Evolutionary conservation across 2,888 invertebrate genomes (phyloP).

Genomic region (Dasypogon diadema): DNA sequence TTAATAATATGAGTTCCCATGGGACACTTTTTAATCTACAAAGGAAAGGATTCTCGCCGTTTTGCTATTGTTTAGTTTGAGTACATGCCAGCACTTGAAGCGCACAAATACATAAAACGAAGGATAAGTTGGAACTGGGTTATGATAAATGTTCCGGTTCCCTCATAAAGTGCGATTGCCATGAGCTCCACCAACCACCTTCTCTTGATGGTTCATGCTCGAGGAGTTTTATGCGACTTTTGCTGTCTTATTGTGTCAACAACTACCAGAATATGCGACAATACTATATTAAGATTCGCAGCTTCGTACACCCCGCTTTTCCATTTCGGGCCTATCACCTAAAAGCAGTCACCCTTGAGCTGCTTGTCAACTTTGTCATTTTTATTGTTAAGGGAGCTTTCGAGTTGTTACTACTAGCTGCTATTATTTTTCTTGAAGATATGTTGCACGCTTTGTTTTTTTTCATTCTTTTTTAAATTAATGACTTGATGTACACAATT

Average conservation of each 20-base stretch:
- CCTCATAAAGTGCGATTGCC: not conserved
- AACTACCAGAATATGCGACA: not conserved
- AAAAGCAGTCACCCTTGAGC: slow-evolving; percentile 14
- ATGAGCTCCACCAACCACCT: not conserved
- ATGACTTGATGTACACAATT: slow-evolving; percentile 47
- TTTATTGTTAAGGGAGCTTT: slow-evolving; percentile 49
- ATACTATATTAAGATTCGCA: not conserved
- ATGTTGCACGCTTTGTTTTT: slow-evolving; percentile 48
- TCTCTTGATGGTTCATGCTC: slow-evolving; percentile 16
- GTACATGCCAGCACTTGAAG: slow-evolving; percentile 22
- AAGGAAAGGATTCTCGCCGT: slow-evolving; percentile 7
- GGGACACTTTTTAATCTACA: slow-evolving; percentile 44
- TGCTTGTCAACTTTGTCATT: slow-evolving; percentile 51
- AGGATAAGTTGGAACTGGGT: slow-evolving; percentile 39
- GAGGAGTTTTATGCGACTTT: slow-evolving; percentile 11
- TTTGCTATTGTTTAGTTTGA: slow-evolving; percentile 21
- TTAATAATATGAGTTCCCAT: slow-evolving; percentile 14
- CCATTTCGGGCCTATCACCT: no score
- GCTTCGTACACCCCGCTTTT: no score
- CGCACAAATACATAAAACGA: slow-evolving; percentile 7
- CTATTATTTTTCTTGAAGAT: slow-evolving; percentile 45
- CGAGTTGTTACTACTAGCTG: slow-evolving; percentile 43
- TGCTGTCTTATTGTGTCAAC: not conserved
- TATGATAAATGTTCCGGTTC: slow-evolving; percentile 32
- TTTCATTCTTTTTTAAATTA: slow-evolving; percentile 49